A percentile compares a stretch with the other conserved stretches of the same genome.
phyloP scores from a whole-genome alignment of 1,140 invertebrate species.

The Nephila pilipes region DNA sequence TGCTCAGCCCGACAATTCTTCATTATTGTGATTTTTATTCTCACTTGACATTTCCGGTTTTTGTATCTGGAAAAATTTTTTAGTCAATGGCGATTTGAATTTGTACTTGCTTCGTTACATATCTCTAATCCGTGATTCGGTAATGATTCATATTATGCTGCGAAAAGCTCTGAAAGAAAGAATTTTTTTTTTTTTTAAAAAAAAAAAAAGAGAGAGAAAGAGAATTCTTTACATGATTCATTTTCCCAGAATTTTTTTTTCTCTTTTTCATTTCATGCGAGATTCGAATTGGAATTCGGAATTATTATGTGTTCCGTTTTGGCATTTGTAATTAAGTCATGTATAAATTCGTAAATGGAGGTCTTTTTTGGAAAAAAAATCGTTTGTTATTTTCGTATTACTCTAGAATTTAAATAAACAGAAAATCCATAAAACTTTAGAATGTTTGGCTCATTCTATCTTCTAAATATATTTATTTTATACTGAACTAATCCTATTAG shows the following conservation, averaged over 20 bases:
- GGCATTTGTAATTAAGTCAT: too few species aligned
- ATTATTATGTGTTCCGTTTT: not conserved
- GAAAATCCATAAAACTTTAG: too few species aligned
- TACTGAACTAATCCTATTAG: too few species aligned
- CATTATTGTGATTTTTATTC: slow-evolving; percentile 11
- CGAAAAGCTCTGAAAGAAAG: not conserved
- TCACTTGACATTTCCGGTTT: slow-evolving; percentile 25
- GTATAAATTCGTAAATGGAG: too few species aligned
- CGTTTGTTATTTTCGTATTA: too few species aligned
- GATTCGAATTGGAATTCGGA: not conserved
- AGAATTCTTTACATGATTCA: not conserved
- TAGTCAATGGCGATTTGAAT: not conserved
- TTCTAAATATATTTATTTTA: too few species aligned
- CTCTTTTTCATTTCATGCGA: not conserved
- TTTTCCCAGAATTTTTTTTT: not conserved
- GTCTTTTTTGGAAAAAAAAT: too few species aligned
- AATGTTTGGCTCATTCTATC: too few species aligned
- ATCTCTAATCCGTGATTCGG: not conserved
- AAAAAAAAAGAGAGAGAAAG: not conserved
- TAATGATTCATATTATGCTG: slow-evolving; percentile 9
- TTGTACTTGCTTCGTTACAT: not conserved
- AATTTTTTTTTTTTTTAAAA: not conserved
- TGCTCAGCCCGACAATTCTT: slow-evolving; percentile 18
- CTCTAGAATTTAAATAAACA: too few species aligned
- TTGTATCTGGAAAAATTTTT: not conserved